Base-by-base conservation (phyloP, 1,140 invertebrate species). In the Thaumetopoea pityocampa region DNA sequence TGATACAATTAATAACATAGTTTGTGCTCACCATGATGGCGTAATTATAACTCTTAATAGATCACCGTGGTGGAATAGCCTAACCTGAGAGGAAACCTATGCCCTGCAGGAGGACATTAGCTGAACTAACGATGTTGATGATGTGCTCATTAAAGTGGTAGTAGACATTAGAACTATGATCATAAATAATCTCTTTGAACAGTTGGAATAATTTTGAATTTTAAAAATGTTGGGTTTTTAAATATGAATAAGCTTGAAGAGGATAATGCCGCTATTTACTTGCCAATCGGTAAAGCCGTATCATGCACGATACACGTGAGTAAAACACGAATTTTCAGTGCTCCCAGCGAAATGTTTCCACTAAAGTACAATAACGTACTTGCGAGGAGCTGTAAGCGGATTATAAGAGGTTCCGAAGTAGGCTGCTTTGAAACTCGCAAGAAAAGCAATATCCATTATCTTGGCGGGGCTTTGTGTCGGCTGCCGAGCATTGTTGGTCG, bases 391-490 rank as follows among this genome's bases (percentile, higher is more conserved):
- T 54, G 51, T 78, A 78, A 81, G 73, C 71, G 77, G 71, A 81
- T 81, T 76, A 78, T 76, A 65, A 71, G 69, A 72, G 71, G 57
- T 70, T 71, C 58, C 62, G 54, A 72, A 76, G 73, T 76, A 73
- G 77, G 69, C 64, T 71, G 70, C 76, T 81, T 76, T 76, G 68
- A 73, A 79, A 77, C 72, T 77, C 60, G 58, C 71, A 70, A 73
- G 73, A 72, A 80, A 78, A 77, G 73, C 73, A 81, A 81, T 81
- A 81, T 78, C 71, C 77, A 78, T 76, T 78, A 78, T 78, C 67
- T 76, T 65, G 69, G 61, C 47, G 46, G 48, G 55, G 63, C 72
- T 80, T 73, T 80, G 70, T 52, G 53, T 49, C 47, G 60, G 54
- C 51, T 58, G 51, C 48, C 36, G 56, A 43, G 62, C 59, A 67